A percentile compares a stretch with the other conserved stretches of the same genome.
These are phyloP conservation scores for Gavia stellata DNA, from an alignment of 2,113 vertebrate genomes.

Conservation along the genomic window DNA sequence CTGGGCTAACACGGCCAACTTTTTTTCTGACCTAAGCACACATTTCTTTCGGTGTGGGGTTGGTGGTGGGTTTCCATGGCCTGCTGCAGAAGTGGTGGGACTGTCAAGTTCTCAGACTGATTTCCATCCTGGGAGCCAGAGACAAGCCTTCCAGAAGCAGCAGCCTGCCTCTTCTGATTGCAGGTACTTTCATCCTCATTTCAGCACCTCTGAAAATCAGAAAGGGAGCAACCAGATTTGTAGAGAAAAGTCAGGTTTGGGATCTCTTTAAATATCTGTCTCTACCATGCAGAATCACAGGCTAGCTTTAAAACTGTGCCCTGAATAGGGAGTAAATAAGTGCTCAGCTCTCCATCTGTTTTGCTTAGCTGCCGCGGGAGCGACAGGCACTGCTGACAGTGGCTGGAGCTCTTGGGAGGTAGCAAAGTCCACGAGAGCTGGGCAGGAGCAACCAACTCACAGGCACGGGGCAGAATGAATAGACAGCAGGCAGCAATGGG, in stretches of 20 bases:
- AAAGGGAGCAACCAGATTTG: not conserved
- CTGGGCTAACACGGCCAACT: accelerated
- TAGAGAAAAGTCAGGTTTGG: not conserved
- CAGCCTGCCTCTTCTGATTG: not conserved
- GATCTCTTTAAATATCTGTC: not conserved
- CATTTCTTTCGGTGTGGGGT: accelerated
- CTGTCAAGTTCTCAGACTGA: not conserved
- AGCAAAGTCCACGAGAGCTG: not conserved
- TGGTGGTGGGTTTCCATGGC: not conserved
- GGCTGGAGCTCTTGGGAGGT: not conserved
- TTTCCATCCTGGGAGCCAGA: not conserved
- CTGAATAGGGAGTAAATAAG: not conserved
- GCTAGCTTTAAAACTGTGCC: not conserved
- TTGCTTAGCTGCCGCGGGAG: not conserved
- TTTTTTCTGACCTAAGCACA: not conserved
- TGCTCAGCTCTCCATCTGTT: not conserved
- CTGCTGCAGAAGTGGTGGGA: not conserved
- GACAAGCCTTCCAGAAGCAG: not conserved
- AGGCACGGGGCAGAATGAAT: not conserved
- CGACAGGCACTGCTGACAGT: not conserved
- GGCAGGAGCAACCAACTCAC: not conserved
- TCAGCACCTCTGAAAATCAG: not conserved
- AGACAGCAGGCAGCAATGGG: not conserved
- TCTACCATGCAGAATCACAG: not conserved
- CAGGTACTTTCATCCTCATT: not conserved